A percentile compares a stretch with the other conserved stretches of the same genome.
phyloP scores from a whole-genome alignment of 1,140 invertebrate species.

The Leptinotarsa texana region DNA sequence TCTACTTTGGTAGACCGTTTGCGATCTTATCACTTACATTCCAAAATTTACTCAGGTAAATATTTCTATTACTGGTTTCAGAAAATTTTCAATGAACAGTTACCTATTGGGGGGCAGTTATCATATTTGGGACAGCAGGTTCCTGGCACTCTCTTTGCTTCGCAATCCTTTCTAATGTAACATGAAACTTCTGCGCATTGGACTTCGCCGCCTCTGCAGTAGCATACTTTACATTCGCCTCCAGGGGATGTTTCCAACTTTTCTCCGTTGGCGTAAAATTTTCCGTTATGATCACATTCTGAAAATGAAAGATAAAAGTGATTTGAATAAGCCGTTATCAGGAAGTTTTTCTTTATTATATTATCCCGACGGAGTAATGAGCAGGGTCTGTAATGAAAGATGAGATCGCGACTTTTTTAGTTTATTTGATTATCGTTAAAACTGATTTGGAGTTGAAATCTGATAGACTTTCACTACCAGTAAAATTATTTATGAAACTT shows the following conservation, averaged over 20 bases:
- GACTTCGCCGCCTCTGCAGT: slow-evolving; percentile 77
- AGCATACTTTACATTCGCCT: slow-evolving; percentile 76
- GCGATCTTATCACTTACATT: too few relatives aligned
- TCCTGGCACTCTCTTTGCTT: slow-evolving; percentile 67
- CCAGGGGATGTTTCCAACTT: slow-evolving; percentile 67
- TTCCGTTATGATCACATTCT: slow-evolving; percentile 78
- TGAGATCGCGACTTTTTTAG: too few relatives aligned
- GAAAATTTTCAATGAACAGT: not conserved
- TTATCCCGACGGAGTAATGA: too few relatives aligned
- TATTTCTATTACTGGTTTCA: not conserved
- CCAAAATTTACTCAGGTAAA: not conserved
- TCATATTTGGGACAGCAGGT: slow-evolving; percentile 79
- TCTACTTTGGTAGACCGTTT: too few relatives aligned
- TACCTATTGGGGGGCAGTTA: slow-evolving; percentile 72
- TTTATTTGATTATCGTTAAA: too few relatives aligned
- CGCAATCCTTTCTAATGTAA: slow-evolving; percentile 73
- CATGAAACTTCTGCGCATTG: slow-evolving; percentile 75
- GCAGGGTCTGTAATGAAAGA: too few relatives aligned
- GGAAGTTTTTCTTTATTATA: too few relatives aligned
- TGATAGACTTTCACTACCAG: too few relatives aligned
- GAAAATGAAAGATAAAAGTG: slow-evolving; percentile 42
- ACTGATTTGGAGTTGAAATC: too few relatives aligned
- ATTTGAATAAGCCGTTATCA: too few relatives aligned
- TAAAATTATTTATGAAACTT: too few relatives aligned
- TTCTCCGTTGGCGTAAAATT: slow-evolving; percentile 74